A percentile compares a stretch with the other conserved stretches of the same genome.
Evolutionary conservation across 2,113 vertebrate species (phyloP).

Genomic region (Sinocyclocheilus anshuiensis): DNA sequence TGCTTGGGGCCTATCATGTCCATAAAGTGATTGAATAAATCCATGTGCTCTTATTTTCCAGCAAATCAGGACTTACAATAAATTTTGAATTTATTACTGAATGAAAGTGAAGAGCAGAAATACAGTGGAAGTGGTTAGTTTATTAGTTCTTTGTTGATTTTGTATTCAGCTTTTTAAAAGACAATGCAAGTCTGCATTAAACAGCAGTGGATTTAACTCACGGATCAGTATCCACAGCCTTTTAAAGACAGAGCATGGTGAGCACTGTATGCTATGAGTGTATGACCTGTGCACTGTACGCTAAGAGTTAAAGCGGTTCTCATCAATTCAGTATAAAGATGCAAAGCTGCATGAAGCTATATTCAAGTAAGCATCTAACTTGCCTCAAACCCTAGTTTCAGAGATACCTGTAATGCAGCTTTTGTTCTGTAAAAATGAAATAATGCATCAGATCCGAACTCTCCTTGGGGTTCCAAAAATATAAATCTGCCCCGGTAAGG

Average conservation of each 20-base stretch:
- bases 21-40: not conserved
- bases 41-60: not conserved
- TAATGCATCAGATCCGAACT: constrained; percentile 12
- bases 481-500: not conserved
- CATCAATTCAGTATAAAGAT: not conserved
- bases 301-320: not conserved
- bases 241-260: not conserved
- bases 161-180: not conserved
- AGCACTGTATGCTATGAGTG: constrained; percentile 3
- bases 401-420: constrained; percentile 9
- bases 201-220: constrained; percentile 2
- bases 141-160: not conserved
- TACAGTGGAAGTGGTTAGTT: not conserved
- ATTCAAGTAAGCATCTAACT: not conserved
- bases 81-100: not conserved
- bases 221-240: not conserved
- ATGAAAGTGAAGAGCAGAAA: constrained; percentile 1
- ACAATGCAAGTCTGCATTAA: not conserved
- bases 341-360: constrained; percentile 11
- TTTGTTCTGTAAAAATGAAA: constrained; percentile 27
- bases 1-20: not conserved
- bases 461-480: not conserved
- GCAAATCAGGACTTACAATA: not conserved
- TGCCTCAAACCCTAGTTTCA: not conserved
- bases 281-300: not conserved